phyloP scores from a whole-genome alignment of 2,113 vertebrate genomes.

The Microcebus jonahi region DNA sequence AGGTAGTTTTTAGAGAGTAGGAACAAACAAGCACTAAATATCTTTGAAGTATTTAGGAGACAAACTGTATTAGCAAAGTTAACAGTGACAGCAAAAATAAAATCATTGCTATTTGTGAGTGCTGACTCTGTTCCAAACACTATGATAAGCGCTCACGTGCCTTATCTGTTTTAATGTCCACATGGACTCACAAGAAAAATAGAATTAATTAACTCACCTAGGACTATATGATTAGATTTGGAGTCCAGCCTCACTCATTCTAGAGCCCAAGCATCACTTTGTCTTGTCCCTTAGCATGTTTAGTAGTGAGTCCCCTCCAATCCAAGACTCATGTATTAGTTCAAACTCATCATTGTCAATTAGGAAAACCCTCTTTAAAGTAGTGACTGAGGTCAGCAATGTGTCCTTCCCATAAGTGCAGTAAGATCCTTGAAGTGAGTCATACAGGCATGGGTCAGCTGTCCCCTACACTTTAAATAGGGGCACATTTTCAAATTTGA shows the following conservation, averaged over 20 bases:
- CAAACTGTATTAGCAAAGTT: neutral
- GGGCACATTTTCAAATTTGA: neutral
- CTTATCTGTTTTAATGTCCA: neutral
- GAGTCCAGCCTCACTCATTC: neutral
- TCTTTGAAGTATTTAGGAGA: neutral
- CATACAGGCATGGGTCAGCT: neutral
- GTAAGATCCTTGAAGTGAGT: neutral
- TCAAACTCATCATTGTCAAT: neutral
- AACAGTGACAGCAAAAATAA: neutral
- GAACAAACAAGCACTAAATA: neutral
- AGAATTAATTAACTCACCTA: neutral
- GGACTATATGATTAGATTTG: neutral
- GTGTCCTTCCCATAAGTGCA: neutral
- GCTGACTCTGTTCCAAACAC: neutral
- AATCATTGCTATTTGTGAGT: neutral
- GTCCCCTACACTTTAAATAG: neutral
- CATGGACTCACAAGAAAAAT: neutral
- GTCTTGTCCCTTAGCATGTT: neutral
- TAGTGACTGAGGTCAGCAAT: neutral
- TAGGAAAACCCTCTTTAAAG: neutral
- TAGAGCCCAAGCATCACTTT: neutral
- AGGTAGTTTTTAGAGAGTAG: conserved; percentile 10
- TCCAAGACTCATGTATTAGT: neutral
- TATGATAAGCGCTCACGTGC: neutral
- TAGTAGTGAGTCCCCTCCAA: neutral